Base-by-base conservation (phyloP, 2,113 vertebrate genomes). In the Otis tarda region DNA sequence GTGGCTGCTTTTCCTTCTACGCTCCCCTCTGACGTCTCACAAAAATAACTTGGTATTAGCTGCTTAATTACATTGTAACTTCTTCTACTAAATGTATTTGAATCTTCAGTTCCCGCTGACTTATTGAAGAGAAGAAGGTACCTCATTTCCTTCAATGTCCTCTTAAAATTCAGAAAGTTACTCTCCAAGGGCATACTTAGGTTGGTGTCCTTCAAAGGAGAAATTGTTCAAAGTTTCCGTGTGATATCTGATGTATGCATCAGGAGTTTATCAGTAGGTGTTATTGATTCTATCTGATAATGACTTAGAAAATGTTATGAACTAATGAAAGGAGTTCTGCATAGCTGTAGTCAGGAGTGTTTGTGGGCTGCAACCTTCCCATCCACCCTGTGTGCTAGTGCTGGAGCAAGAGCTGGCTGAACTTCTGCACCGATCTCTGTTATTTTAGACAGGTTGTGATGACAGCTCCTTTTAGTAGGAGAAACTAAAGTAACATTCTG, bases 211-310 rank as follows among this genome's bases (percentile, higher is more conserved):
- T 96, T 93, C 80, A 93, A 35, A 56, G 65, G 80, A 82, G 49
- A 89, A 75, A 57, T 53, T 78, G 13, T 67, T 96, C 86, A 49
- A 63, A 94, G 76, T 94, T 97, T 94, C 94, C 94, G 25, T 89
- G 6, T 41, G 60, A 52, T 73, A 90, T 50, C 74, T 94, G 81
- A 43, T 52, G 19, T 30, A 53, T 59, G 25, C 31, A 83, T 78
- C 4, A 0, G 52, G 68, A 7, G 77, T 87, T 83, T 94, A 87
- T 96, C 61, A 60, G 55, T 45, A 52, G 19, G 10, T 61, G 45
- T 59, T 92, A 84, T 52, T 4, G 10, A 81, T 93, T 73, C 61
- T 78, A 31, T 94, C 94, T 94, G 80, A 68, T 81, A 76, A 47
- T 21, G 39, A 35, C 69, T 71, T 84, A 6, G 27, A 83, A 59